These are phyloP conservation scores for Holothuria scabra DNA, from an alignment of 53 echinoderm and acorn worm species.

Conservation along the genomic window DNA sequence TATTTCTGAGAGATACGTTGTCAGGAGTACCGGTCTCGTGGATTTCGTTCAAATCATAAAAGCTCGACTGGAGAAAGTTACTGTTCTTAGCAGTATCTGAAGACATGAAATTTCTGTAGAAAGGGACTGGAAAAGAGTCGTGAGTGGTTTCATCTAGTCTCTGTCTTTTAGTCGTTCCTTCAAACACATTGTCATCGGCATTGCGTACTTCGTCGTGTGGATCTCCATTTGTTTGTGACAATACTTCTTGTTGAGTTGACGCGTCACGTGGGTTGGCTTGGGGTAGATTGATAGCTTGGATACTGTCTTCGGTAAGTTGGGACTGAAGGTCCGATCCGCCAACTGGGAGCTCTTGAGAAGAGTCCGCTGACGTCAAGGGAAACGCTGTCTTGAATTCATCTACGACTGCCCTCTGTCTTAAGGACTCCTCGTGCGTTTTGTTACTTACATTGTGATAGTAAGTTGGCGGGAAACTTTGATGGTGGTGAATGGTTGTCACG, in stretches of 20 bases:
- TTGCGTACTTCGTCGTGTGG: neutral
- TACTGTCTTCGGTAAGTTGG: neutral
- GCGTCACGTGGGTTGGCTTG: neutral
- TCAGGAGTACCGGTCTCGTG: too few species aligned
- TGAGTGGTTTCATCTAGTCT: too few species aligned
- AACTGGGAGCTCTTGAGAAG: neutral
- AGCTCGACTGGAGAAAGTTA: too few species aligned
- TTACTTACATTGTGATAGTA: too few species aligned
- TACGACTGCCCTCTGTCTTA: neutral
- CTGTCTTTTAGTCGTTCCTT: neutral
- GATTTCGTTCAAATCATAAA: too few species aligned
- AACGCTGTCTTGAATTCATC: neutral
- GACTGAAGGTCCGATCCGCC: too few species aligned
- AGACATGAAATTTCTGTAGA: too few species aligned
- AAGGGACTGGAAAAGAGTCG: too few species aligned
- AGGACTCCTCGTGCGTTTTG: too few species aligned
- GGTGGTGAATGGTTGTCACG: constrained; percentile 28
- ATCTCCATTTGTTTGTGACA: neutral
- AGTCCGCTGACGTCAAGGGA: constrained; percentile 9
- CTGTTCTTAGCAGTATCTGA: too few species aligned
- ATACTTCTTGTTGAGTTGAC: too few species aligned
- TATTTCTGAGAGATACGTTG: neutral
- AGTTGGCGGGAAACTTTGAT: constrained; percentile 7
- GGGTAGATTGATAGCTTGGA: neutral
- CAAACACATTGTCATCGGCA: constrained; percentile 5